These are phyloP conservation scores for Sesia bembeciformis DNA, from an alignment of 2,888 invertebrate genomes.

Conservation along the genomic window DNA sequence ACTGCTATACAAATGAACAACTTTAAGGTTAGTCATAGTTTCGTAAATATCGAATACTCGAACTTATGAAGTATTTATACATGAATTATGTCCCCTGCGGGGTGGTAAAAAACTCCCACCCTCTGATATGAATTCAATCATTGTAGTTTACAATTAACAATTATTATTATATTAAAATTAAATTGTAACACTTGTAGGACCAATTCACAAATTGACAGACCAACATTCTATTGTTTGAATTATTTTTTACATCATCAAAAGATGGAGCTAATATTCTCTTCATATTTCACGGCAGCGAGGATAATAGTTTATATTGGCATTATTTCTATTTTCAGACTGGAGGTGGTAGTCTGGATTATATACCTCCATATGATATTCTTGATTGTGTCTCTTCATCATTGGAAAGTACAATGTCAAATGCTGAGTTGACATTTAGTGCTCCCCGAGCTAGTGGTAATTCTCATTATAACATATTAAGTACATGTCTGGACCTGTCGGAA, in stretches of 20 bases:
- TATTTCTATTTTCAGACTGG: slow-evolving; percentile 4
- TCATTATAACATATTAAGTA: background rate
- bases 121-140: too few species aligned
- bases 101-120: too few species aligned
- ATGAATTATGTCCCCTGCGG: too few species aligned
- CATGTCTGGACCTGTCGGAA: background rate
- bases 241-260: too few species aligned
- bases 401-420: slow-evolving; percentile 3
- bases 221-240: too few species aligned
- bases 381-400: slow-evolving; percentile 3
- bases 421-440: background rate
- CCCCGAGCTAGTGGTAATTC: background rate
- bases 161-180: too few species aligned
- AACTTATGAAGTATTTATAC: too few species aligned
- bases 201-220: too few species aligned
- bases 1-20: background rate
- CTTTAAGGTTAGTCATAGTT: background rate
- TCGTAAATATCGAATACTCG: background rate
- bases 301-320: background rate
- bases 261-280: background rate
- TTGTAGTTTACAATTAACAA: too few species aligned
- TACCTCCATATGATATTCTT: slow-evolving; percentile 6
- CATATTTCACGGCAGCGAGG: background rate
- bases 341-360: slow-evolving; percentile 3
- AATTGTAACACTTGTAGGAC: too few species aligned